phyloP scores from a whole-genome alignment of 1,140 invertebrate species.

The Apocrypta bakeri region DNA sequence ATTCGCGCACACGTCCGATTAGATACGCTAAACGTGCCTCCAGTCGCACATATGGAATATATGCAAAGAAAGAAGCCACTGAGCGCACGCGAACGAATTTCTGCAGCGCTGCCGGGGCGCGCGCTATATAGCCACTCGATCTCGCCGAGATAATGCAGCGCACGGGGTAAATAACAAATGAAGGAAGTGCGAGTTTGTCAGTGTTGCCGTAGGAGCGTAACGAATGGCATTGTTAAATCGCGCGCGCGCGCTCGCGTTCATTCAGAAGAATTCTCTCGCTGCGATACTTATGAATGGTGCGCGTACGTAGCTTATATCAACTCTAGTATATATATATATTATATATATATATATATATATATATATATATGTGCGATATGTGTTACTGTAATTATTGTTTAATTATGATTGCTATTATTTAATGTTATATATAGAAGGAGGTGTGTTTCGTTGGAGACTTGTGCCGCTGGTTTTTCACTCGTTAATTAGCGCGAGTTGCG shows the following conservation, averaged over 20 bases:
- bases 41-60: not conserved
- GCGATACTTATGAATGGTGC: not conserved
- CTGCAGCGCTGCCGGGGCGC: not conserved
- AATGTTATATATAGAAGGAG: not conserved
- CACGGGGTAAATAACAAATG: conserved; percentile 42
- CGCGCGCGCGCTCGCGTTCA: conserved; percentile 14
- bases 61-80: not conserved
- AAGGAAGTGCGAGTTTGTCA: conserved; percentile 45
- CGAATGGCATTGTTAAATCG: conserved; percentile 43
- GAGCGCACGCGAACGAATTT: not conserved
- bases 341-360: too few relatives aligned
- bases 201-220: conserved; percentile 35
- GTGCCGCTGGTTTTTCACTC: not conserved
- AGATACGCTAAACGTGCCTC: not conserved
- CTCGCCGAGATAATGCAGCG: not conserved
- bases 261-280: conserved; percentile 5
- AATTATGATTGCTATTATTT: not conserved
- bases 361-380: too few relatives aligned
- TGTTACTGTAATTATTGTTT: not conserved
- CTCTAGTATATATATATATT: too few relatives aligned
- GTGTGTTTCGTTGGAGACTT: not conserved
- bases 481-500: not conserved
- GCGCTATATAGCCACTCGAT: not conserved
- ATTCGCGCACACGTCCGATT: not conserved
- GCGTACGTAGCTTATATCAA: too few relatives aligned